Conservation (phyloP, 2,888 invertebrate genomes). For the Calliphora vomitoria region DNA sequence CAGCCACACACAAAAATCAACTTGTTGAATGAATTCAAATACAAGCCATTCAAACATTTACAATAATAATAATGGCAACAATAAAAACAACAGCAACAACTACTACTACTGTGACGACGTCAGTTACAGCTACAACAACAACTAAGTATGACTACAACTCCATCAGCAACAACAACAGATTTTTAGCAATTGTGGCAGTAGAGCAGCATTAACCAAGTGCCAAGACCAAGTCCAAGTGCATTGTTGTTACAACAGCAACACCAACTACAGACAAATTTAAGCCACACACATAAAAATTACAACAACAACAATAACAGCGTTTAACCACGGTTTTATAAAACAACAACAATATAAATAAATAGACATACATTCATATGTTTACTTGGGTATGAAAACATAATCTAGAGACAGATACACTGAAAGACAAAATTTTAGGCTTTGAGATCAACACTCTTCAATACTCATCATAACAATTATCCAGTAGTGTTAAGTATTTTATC, state of each 20-base stretch:
- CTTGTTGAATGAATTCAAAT: constrained; percentile 72
- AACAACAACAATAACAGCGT: constrained; percentile 19
- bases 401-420: constrained; percentile 16
- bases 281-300: constrained; percentile 26
- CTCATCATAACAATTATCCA: no score
- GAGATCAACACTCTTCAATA: neutral
- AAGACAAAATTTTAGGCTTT: neutral
- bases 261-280: constrained; percentile 35
- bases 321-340: constrained; percentile 50
- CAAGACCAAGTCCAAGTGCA: constrained; percentile 78
- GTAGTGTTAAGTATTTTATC: no score
- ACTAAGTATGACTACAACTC: constrained; percentile 40
- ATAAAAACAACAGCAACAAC: constrained; percentile 10
- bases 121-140: constrained; percentile 23
- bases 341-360: constrained; percentile 39
- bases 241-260: constrained; percentile 62
- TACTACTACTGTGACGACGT: constrained; percentile 26
- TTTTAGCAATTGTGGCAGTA: constrained; percentile 67
- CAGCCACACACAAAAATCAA: constrained; percentile 48
- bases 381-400: neutral
- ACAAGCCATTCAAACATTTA: constrained; percentile 33
- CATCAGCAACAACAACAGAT: constrained; percentile 46
- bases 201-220: constrained; percentile 78
- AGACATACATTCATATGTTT: neutral
- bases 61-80: constrained; percentile 42